Base-by-base conservation (phyloP, 1,140 invertebrate species). In the Brachionus calyciflorus region DNA sequence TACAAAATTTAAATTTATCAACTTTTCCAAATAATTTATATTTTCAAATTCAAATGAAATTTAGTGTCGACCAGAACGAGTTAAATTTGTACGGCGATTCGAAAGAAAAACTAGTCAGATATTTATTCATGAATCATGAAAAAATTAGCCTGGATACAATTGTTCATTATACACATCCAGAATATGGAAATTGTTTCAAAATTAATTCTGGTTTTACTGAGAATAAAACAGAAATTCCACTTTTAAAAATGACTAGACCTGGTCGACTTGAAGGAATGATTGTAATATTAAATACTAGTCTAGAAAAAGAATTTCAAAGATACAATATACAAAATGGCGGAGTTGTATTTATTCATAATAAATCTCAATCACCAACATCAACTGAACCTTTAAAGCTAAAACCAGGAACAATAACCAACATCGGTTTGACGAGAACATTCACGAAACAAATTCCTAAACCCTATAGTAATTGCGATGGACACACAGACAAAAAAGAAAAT, bases 131-230 rank as follows among this genome's bases (percentile, higher is more conserved):
- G 17, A 30, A 30, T 55, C 0, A 28, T 21, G 7, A 28, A 0
- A 26, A 28, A 10, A 55, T 55, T 3, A 63, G 40, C 19, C 33
- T 17, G 30, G 40, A 17, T 41, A 2, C 21, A 37, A 37, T 63
- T 3, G 17, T 5, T 40, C 40, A 63, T 63, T 63, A 37, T 19
- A 37, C 33, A 37, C 57, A 63, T 63, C 57, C 57, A 40, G 28
- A 63, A 30, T 33, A 63, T 63, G 57, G 57, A 33, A 63, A 63
- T 63, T 63, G 57, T 10, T 63, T 37, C 19, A 28, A 63, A 40
- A 37, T 63, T 37, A 63, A 63, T 40, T 63, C 57, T 5, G 57
- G 57, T 17, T 63, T 63, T 19, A 30, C 33, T 9, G 28, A 63
- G 17, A 3, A 63, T 40, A 30, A 30, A 41, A 37, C 17, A 6